Evolutionary conservation across 2,113 vertebrate species (phyloP).

Genomic region (Apeltes quadracus): DNA sequence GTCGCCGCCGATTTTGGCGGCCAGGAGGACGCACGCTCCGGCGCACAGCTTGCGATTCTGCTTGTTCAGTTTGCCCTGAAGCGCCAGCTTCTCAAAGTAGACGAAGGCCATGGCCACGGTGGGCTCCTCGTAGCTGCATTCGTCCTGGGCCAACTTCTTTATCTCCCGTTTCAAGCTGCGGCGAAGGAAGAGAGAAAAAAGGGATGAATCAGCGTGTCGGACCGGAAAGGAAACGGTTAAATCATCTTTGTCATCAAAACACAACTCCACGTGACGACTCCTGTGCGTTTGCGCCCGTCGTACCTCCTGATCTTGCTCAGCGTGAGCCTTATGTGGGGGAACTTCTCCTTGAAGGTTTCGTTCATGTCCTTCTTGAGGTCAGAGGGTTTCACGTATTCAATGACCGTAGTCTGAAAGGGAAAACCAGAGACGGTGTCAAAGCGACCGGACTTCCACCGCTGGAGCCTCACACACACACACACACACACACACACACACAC

Average conservation of each 20-base stretch:
- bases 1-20: constrained; percentile 97
- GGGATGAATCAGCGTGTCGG: neutral
- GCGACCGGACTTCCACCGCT: constrained; percentile 21
- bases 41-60: constrained; percentile 98
- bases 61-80: constrained; percentile 97
- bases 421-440: constrained; percentile 43
- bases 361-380: constrained; percentile 99
- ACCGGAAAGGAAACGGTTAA: neutral
- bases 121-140: constrained; percentile 94
- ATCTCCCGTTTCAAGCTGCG: constrained; percentile 95
- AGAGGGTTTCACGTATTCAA: constrained; percentile 97
- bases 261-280: no score
- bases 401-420: constrained; percentile 91
- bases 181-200: neutral
- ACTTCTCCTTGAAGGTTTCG: constrained; percentile 98
- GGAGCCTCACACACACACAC: constrained; percentile 22
- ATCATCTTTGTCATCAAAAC: neutral
- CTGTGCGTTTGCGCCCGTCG: no score
- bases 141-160: constrained; percentile 93
- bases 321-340: constrained; percentile 95
- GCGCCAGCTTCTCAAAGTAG: constrained; percentile 98
- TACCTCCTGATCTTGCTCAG: constrained; percentile 99
- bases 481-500: no score
- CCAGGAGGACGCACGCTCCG: constrained; percentile 93
- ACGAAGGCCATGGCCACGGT: constrained; percentile 98